Evolutionary conservation across 2,797 vertebrate genomes (phyloP).

Genomic region (Prunella strophiata): DNA sequence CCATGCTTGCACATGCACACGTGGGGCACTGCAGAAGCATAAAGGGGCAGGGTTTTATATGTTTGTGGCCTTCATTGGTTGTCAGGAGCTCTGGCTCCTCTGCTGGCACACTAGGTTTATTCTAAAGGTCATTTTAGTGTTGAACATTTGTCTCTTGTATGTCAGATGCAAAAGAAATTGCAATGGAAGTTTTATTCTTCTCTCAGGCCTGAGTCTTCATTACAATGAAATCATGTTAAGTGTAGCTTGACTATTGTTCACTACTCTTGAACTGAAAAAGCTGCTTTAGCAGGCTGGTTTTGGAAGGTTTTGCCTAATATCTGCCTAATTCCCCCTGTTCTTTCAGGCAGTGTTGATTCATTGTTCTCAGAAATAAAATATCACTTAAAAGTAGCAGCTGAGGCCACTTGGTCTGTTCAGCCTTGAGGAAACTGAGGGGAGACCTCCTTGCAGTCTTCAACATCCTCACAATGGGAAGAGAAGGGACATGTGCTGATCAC

Average conservation of each 20-base stretch:
- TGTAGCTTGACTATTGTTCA: neutral
- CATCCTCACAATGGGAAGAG: neutral
- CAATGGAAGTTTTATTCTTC: neutral
- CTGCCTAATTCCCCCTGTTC: neutral
- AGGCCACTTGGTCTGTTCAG: neutral
- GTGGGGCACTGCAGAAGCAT: neutral
- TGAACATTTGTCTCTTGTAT: neutral
- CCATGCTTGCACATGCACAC: neutral
- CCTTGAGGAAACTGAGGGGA: neutral
- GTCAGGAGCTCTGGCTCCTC: neutral
- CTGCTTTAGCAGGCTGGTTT: neutral
- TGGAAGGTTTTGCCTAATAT: neutral
- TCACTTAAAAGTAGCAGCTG: neutral
- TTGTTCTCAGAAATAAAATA: neutral
- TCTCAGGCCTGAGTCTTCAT: neutral
- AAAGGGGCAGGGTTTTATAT: fast-evolving
- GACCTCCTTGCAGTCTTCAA: neutral
- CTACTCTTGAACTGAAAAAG: neutral
- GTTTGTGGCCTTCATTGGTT: neutral
- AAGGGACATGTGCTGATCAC: neutral
- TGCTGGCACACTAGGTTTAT: neutral
- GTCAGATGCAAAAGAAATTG: neutral
- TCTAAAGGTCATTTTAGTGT: neutral
- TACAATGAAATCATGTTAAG: neutral
- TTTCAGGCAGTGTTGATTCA: neutral